These are phyloP conservation scores for Clostera curtula DNA, from an alignment of 2,888 invertebrate genomes.

Conservation along the genomic window DNA sequence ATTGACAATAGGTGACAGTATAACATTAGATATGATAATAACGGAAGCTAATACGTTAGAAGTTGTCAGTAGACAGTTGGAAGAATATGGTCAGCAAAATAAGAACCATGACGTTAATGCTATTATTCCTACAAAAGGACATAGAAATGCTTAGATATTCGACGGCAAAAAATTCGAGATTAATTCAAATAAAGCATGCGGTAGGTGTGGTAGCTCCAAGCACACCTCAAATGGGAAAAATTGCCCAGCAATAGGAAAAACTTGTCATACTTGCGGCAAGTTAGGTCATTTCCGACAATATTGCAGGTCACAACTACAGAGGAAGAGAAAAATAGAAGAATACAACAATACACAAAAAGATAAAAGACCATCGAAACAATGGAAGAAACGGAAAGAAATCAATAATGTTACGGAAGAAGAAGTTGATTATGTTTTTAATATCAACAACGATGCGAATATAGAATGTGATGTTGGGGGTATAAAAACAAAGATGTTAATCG, in stretches of 20 bases:
- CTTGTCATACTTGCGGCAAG: conserved; percentile 10
- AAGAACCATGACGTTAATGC: conserved; percentile 3
- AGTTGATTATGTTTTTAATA: conserved; percentile 3
- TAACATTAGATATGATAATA: conserved; percentile 13
- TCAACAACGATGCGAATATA: conserved; percentile 1
- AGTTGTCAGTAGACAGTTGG: conserved; percentile 10
- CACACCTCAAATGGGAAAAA: conserved; percentile 3
- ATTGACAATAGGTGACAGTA: conserved; percentile 7
- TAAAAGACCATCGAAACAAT: conserved; percentile 1
- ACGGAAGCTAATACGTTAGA: conserved; percentile 15
- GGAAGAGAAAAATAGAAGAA: conserved; percentile 1
- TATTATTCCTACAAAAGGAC: neutral
- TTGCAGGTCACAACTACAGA: conserved; percentile 4
- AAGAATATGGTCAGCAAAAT: conserved; percentile 6
- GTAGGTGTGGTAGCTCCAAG: conserved; percentile 5
- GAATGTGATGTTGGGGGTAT: conserved; percentile 1
- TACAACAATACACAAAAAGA: conserved; percentile 3
- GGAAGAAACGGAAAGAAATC: neutral
- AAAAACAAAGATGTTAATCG: too few relatives aligned
- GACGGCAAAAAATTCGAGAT: neutral
- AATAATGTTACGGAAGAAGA: neutral
- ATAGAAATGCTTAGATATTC: too few relatives aligned
- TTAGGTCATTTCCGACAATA: conserved; percentile 6
- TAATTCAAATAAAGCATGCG: conserved; percentile 3
- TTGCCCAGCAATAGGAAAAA: conserved; percentile 13